A percentile compares a stretch with the other conserved stretches of the same genome.
These are phyloP conservation scores for Gortyna flavago DNA, from an alignment of 2,888 invertebrate species.

Conservation along the genomic window DNA sequence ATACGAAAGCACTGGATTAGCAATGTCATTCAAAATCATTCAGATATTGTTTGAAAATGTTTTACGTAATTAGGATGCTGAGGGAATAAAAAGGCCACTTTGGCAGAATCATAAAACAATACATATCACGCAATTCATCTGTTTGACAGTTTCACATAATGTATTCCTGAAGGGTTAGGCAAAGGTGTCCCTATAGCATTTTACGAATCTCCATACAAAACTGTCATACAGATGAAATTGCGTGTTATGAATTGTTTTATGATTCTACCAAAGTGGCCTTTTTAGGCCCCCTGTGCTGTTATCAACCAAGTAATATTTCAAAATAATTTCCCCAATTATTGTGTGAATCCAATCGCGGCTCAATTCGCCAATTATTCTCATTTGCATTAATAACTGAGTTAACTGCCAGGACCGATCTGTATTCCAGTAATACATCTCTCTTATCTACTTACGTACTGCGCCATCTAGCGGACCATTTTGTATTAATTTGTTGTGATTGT, in stretches of 20 bases:
- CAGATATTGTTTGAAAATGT: background rate
- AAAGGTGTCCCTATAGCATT: too few species aligned
- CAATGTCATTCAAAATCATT: background rate
- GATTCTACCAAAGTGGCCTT: too few species aligned
- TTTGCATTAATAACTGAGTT: conserved; percentile 27
- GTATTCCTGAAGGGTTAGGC: too few species aligned
- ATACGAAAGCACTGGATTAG: background rate
- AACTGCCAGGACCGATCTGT: conserved; percentile 2
- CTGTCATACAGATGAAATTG: too few species aligned
- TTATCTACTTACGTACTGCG: conserved; percentile 6
- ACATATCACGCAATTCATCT: too few species aligned
- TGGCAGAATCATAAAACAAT: too few species aligned
- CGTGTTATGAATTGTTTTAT: too few species aligned
- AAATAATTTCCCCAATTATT: conserved; percentile 18
- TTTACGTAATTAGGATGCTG: background rate
- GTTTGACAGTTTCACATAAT: too few species aligned
- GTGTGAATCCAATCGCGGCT: background rate
- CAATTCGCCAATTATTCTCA: conserved; percentile 16
- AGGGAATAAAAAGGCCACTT: too few species aligned
- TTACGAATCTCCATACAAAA: too few species aligned
- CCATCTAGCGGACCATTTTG: background rate
- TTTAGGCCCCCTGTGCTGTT: too few species aligned
- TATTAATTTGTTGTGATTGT: background rate
- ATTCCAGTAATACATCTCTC: conserved; percentile 12
- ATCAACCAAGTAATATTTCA: background rate